phyloP scores from a whole-genome alignment of 2,113 vertebrate species.

The Tringa solitaria region DNA sequence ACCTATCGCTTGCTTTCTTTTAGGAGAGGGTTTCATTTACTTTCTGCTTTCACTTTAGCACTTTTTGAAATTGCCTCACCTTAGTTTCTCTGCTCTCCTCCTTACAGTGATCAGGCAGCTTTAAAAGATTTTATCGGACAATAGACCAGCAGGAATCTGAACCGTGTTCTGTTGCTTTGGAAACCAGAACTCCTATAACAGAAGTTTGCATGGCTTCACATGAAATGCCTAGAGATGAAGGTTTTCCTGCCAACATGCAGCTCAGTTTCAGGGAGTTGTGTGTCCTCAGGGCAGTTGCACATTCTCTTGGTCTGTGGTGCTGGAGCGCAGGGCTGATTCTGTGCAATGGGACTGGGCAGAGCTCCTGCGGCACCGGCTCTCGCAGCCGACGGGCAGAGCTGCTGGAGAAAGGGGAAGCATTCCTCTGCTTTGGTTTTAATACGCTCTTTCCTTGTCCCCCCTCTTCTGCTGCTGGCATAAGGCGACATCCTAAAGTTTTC shows the following conservation, averaged over 20 bases:
- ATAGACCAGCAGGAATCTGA: background rate
- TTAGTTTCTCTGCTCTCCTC: background rate
- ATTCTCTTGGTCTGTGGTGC: background rate
- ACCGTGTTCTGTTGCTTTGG: slow-evolving; percentile 28
- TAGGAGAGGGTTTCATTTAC: background rate
- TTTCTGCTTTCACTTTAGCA: background rate
- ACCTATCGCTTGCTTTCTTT: background rate
- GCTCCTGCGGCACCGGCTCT: background rate
- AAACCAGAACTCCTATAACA: background rate
- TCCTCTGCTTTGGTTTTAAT: slow-evolving; percentile 8
- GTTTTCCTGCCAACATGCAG: background rate
- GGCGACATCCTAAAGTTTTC: background rate
- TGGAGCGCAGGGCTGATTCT: background rate
- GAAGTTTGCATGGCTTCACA: background rate
- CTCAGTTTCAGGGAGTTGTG: background rate
- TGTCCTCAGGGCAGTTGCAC: background rate
- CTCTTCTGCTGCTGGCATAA: background rate
- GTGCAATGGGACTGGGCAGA: background rate
- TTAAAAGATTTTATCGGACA: background rate
- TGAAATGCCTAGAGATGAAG: background rate
- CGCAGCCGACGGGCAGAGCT: background rate
- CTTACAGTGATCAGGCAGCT: background rate
- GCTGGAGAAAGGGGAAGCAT: background rate
- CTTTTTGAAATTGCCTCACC: background rate
- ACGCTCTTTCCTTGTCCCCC: background rate